Evolutionary conservation across 2,113 vertebrate species (phyloP), one percentile per base, ranked within the genome.

Genomic region (Emydura subglobosa): DNA sequence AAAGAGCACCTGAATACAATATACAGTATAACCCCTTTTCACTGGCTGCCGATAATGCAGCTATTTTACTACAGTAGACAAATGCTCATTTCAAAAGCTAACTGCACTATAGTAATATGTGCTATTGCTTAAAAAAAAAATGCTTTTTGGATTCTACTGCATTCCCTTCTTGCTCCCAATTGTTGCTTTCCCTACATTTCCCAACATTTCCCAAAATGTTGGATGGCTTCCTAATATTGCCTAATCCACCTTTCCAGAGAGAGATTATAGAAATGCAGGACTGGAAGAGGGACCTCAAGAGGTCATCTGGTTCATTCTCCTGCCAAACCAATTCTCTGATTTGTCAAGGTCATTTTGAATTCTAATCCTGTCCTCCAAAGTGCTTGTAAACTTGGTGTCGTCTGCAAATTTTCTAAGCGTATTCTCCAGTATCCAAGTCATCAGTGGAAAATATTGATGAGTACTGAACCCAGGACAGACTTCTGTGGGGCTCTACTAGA

Each of bases 111-210:
- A 42, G n/a, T 87, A 93, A 83, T 76, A 82, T 84, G 42, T 89
- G 79, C 90, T 96, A 86, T 91, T 94, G 88, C 55, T 97, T 87
- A 90, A 50, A 95, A 95, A 83, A 94, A 95, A 94, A 92, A 83
- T 25, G 76, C 90, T 91, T 93, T 29, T 88, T 76, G 16, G 65
- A 34, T 39, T 79, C n/a, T 59, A 57, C 16, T 44, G 25, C 42
- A 54, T 81, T 79, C 4, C 31, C 39, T 47, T 68, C 2, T 39
- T 24, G 53, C 21, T 87, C 27, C 39, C 44, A 79, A 87, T 83
- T 22, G 24, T 21, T 21, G 24, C 2, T 68, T 80, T 82, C 82
- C 39, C 79, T 22, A 2, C n/a, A n/a, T n/a, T n/a, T n/a, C n/a
- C 61, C 61, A 68, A 19, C 50, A 51, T 51, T 51, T n/a, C n/a